Evolutionary conservation across 2,888 invertebrate genomes (phyloP).

Genomic region (Timandra comae): DNA sequence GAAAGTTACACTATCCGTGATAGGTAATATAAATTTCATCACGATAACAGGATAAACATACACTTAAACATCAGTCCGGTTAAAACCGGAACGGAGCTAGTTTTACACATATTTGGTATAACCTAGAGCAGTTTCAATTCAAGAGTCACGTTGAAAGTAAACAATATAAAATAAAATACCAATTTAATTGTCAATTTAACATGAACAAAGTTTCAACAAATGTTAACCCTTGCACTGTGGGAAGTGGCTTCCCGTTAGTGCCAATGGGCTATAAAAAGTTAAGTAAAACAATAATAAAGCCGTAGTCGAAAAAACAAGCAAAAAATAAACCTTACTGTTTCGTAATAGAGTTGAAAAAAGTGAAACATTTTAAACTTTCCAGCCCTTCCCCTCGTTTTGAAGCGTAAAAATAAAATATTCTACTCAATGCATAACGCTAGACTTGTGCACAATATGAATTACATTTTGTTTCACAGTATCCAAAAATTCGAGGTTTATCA

Average conservation of each 20-base stretch:
- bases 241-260: constrained; percentile 23
- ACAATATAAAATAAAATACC: constrained; percentile 1
- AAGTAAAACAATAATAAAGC: constrained; percentile 63
- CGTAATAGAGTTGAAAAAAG: constrained; percentile 10
- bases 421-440: constrained; percentile 25
- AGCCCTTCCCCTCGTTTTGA: constrained; percentile 28
- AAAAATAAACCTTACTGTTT: constrained; percentile 11
- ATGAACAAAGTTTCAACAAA: constrained; percentile 14
- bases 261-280: constrained; percentile 52
- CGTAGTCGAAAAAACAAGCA: constrained; percentile 8
- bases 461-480: no score
- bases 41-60: no score
- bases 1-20: no score
- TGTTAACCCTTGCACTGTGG: constrained; percentile 24
- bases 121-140: no score
- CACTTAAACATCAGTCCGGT: no score
- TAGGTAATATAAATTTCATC: no score
- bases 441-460: not conserved
- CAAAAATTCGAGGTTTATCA: no score
- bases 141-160: no score
- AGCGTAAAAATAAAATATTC: constrained; percentile 36
- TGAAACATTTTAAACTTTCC: constrained; percentile 6
- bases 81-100: no score
- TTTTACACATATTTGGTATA: no score
- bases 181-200: constrained; percentile 9